A percentile compares a stretch with the other conserved stretches of the same genome.
Conservation (phyloP, 2,113 vertebrate species). For the Rhinolophus sinicus region DNA sequence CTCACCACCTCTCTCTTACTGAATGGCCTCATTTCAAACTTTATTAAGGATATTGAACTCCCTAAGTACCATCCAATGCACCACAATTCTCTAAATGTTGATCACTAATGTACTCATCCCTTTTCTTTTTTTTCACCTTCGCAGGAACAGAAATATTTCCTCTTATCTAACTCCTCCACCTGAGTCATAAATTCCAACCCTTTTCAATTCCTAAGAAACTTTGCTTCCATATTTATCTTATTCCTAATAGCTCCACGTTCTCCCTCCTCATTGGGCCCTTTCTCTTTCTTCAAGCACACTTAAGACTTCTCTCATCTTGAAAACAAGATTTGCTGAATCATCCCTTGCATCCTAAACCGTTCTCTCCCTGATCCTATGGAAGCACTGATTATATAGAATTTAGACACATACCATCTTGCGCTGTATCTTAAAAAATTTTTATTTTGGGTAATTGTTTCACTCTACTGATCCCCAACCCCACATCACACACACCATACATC, state of each 20-base stretch:
- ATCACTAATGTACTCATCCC: neutral
- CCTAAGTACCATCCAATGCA: neutral
- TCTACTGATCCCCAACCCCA: no score
- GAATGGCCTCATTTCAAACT: neutral
- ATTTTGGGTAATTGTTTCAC: neutral
- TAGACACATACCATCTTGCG: neutral
- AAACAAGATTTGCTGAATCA: neutral
- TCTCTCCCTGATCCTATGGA: neutral
- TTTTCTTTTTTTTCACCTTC: neutral
- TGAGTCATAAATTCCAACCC: neutral
- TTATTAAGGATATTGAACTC: neutral
- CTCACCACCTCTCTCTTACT: neutral
- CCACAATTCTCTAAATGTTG: neutral
- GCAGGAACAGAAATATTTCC: neutral
- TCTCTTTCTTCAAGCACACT: neutral
- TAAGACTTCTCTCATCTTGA: neutral
- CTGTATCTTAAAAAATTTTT: neutral
- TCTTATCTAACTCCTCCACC: neutral
- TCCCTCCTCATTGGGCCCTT: neutral
- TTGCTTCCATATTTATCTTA: neutral
- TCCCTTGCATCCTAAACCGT: neutral
- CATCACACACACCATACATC: accelerated
- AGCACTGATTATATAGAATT: neutral
- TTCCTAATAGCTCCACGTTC: neutral
- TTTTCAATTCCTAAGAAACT: neutral